These are phyloP conservation scores for Latrodectus elegans DNA, from an alignment of 2,888 invertebrate species.

Conservation along the genomic window DNA sequence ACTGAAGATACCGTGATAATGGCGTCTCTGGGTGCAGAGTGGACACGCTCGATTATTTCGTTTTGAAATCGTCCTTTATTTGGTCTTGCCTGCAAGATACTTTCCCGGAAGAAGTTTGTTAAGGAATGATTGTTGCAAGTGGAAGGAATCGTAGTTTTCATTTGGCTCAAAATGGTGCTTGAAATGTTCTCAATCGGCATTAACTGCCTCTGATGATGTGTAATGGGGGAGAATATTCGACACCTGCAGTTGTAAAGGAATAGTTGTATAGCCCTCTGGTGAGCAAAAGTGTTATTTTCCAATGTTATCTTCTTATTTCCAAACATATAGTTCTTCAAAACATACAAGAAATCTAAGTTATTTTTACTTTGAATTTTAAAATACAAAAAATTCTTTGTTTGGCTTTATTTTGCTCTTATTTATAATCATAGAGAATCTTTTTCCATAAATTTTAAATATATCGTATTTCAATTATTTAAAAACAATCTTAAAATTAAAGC, in stretches of 20 bases:
- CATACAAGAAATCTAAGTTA: too few relatives aligned
- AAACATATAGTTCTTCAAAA: too few relatives aligned
- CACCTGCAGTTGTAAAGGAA: not conserved
- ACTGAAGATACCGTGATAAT: not conserved
- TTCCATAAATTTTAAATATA: too few relatives aligned
- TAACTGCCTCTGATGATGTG: not conserved
- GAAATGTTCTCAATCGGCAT: not conserved
- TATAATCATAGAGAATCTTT: too few relatives aligned
- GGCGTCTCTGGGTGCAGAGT: not conserved
- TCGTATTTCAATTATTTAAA: too few relatives aligned
- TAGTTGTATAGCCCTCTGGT: too few relatives aligned
- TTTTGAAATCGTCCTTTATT: not conserved
- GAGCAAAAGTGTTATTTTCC: too few relatives aligned
- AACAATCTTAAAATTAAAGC: too few relatives aligned
- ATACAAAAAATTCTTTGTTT: too few relatives aligned
- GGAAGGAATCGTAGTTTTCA: not conserved
- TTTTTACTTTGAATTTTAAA: too few relatives aligned
- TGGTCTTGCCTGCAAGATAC: not conserved
- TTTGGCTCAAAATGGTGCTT: not conserved
- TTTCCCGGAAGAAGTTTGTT: constrained; percentile 24
- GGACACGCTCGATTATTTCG: not conserved
- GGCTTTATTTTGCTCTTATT: too few relatives aligned
- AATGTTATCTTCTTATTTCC: too few relatives aligned
- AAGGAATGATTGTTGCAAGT: not conserved
- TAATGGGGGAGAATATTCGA: not conserved